Base-by-base conservation (phyloP, 2,888 invertebrate species). In the Drosophila buzzatii region DNA sequence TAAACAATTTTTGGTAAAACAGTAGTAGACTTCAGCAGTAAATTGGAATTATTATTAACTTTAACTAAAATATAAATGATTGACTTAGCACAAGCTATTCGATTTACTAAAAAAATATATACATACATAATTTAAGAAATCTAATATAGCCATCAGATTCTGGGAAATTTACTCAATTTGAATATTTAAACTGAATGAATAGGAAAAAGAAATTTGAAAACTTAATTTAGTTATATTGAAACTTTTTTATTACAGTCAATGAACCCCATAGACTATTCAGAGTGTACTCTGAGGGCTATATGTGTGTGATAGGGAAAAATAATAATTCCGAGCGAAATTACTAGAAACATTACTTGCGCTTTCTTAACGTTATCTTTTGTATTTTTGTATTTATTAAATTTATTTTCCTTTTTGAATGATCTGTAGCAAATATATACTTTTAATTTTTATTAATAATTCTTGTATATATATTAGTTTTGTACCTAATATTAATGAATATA, bases 281-380 rank as follows among this genome's bases (percentile, higher is more conserved):
- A n/a, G n/a, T 35, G 20, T 57, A 31, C 27, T 27, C 27, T n/a
- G 16, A 5, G 9, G 2, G 3, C 47, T 52, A 12, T 37, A 37
- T 18, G 8, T 20, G 8, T 45, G 16, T 23, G 58, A 20, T 14
- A 35, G 20, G 23, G 6, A 35, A 12, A 3, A 44, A 31, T 44
- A 33, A 56, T 12, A 18, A 20, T 42, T 16, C n/a, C n/a, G 2
- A 5, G 10, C 31, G 73, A 76, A 76, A 67, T 47, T 61, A 49
- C 73, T 73, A 70, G 74, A 71, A 76, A 62, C 51, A 59, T 70
- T 65, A 83, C 81, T 81, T 83, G 84, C 79, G 67, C 67, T 81
- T 84, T 81, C 76, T 77, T 14, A 51, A n/a, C 39, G 20, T 14
- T 41, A 27, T 42, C 44, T 58, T 67, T 52, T 39, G 41, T 56